Conservation (phyloP, 2,888 invertebrate genomes). For the Aleiodes alternator region DNA sequence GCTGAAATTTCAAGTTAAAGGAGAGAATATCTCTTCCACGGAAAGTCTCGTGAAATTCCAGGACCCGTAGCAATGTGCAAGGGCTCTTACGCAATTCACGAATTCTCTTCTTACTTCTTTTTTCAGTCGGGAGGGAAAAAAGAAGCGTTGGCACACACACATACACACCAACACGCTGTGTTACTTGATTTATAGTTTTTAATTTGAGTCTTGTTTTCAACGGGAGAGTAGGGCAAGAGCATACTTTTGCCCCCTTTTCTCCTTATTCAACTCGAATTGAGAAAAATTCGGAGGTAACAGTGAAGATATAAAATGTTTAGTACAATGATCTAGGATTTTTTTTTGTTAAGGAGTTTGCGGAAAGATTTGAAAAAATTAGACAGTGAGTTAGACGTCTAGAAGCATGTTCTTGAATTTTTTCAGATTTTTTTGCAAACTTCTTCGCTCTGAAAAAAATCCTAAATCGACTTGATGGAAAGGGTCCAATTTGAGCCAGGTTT, state of each 20-base stretch:
- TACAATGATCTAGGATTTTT: no score
- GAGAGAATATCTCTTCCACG: constrained; percentile 6
- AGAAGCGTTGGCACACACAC: constrained; percentile 40
- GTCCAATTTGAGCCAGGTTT: no score
- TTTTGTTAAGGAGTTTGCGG: no score
- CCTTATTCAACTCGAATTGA: neutral
- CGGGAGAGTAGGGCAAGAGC: constrained; percentile 44
- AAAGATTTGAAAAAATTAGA: no score
- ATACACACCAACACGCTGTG: constrained; percentile 56
- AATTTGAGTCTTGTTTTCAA: constrained; percentile 69
- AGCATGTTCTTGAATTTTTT: no score
- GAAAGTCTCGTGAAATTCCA: neutral
- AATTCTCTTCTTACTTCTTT: constrained; percentile 1
- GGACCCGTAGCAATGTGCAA: neutral
- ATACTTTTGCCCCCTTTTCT: constrained; percentile 28
- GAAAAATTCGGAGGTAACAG: constrained; percentile 44
- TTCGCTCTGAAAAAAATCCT: neutral
- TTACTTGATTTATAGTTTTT: constrained; percentile 70
- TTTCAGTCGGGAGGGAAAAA: constrained; percentile 37
- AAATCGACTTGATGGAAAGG: no score
- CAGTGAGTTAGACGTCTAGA: no score
- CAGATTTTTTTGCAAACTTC: no score
- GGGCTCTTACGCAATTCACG: constrained; percentile 25
- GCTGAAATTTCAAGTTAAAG: neutral
- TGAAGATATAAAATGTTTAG: neutral